These are phyloP conservation scores for Xanthostigma xanthostigma DNA, from an alignment of 2,888 invertebrate genomes.

Conservation along the genomic window DNA sequence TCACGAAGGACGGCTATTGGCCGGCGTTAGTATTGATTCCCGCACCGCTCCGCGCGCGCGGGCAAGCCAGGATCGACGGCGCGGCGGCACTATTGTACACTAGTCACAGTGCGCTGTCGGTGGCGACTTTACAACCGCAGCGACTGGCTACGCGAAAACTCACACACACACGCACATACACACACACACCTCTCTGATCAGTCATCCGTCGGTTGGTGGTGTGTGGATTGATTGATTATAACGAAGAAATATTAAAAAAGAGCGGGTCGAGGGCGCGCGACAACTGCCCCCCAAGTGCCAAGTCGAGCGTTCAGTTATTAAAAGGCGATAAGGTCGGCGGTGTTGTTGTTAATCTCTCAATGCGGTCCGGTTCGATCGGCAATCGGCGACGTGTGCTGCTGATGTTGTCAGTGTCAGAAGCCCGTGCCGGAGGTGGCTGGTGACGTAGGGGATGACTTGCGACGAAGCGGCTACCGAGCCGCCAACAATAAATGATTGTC, in stretches of 20 bases:
- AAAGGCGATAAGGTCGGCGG: not conserved
- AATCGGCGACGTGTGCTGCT: slow-evolving; percentile 11
- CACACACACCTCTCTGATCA: slow-evolving; percentile 5
- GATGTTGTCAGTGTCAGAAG: slow-evolving; percentile 19
- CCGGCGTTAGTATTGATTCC: slow-evolving; percentile 19
- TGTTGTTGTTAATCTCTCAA: slow-evolving; percentile 9
- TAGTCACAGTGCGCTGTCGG: slow-evolving; percentile 24
- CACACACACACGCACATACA: slow-evolving; percentile 7
- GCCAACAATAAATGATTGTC: slow-evolving; percentile 50
- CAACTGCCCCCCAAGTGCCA: slow-evolving; percentile 8
- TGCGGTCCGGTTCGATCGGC: slow-evolving; percentile 14
- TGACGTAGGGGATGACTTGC: slow-evolving; percentile 31
- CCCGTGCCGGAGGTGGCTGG: slow-evolving; percentile 5
- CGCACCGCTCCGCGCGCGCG: slow-evolving; percentile 16
- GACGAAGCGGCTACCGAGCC: slow-evolving; percentile 32
- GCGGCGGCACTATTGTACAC: slow-evolving; percentile 6
- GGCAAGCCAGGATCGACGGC: slow-evolving; percentile 7
- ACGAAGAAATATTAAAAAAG: not conserved
- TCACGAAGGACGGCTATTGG: not conserved
- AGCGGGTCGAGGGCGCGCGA: slow-evolving; percentile 1
- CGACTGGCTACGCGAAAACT: slow-evolving; percentile 10
- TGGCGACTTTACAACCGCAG: slow-evolving; percentile 10
- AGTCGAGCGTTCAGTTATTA: not conserved
- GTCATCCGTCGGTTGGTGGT: slow-evolving; percentile 8
- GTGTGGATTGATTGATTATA: slow-evolving; percentile 3